These are phyloP conservation scores for Spatula versicolor DNA, from an alignment of 2,797 vertebrate genomes.

Conservation along the genomic window DNA sequence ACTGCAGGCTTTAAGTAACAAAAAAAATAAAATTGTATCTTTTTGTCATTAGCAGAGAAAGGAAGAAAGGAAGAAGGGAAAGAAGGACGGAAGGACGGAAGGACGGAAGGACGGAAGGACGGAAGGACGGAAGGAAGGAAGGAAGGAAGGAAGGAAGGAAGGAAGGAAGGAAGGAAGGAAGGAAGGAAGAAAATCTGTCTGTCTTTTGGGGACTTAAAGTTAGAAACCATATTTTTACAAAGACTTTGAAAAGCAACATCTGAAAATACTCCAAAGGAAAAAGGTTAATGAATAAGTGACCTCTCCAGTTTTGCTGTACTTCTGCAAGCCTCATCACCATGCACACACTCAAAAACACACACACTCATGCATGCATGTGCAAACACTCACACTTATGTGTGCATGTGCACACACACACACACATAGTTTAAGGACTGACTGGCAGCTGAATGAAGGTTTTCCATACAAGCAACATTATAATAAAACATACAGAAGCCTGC, in stretches of 20 bases:
- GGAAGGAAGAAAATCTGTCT: not conserved
- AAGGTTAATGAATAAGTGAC: constrained; percentile 13
- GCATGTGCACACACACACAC: no score
- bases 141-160: not conserved
- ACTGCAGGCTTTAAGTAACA: not conserved
- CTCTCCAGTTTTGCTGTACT: not conserved
- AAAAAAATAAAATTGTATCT: not conserved
- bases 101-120: no score
- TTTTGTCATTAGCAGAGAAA: not conserved
- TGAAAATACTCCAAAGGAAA: not conserved
- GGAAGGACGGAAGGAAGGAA: not conserved
- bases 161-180: not conserved
- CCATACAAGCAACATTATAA: not conserved
- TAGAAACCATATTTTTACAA: not conserved
- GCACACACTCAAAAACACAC: not conserved
- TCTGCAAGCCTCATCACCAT: not conserved
- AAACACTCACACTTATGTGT: not conserved
- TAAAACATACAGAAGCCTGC: constrained; percentile 31
- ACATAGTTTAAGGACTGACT: not conserved
- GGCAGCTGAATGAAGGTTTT: not conserved
- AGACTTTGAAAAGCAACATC: constrained; percentile 42
- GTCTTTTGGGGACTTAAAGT: not conserved
- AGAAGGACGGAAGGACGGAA: no score
- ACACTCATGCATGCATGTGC: accelerated
- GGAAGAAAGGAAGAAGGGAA: no score